A percentile compares a stretch with the other conserved stretches of the same genome.
Conservation (phyloP, 2,113 vertebrate genomes). For the Phylloscopus trochiloides region DNA sequence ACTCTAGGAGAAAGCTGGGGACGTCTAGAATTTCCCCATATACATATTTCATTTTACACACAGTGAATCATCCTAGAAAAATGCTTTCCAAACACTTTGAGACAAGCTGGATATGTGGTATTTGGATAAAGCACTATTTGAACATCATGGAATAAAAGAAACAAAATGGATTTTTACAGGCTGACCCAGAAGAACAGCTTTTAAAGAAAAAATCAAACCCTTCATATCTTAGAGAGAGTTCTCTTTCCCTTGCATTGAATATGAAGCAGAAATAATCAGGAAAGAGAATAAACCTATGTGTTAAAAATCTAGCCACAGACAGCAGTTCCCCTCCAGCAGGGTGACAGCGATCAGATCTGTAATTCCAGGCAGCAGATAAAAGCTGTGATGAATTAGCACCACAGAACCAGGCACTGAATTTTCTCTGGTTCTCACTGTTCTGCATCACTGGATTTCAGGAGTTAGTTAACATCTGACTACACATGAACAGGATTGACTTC, state of each 20-base stretch:
- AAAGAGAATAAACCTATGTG: background rate
- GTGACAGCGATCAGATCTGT: background rate
- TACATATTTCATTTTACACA: background rate
- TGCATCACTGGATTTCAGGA: background rate
- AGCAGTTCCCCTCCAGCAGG: background rate
- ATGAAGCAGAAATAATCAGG: background rate
- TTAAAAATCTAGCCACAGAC: background rate
- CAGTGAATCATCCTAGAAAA: background rate
- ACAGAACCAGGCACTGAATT: background rate
- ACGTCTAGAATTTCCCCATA: background rate
- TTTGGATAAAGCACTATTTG: background rate
- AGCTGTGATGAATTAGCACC: background rate
- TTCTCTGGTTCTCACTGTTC: background rate
- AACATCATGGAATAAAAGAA: background rate
- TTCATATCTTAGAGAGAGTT: background rate
- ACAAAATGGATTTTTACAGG: background rate
- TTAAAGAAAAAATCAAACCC: background rate
- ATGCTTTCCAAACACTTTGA: background rate
- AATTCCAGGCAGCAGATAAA: background rate
- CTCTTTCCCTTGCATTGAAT: background rate
- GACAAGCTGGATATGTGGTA: background rate
- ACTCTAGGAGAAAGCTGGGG: background rate
- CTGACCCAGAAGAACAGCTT: background rate
- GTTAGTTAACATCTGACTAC: background rate
- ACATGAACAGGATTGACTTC: background rate